phyloP scores from a whole-genome alignment of 2,888 invertebrate genomes.

The Tridacna gigas region DNA sequence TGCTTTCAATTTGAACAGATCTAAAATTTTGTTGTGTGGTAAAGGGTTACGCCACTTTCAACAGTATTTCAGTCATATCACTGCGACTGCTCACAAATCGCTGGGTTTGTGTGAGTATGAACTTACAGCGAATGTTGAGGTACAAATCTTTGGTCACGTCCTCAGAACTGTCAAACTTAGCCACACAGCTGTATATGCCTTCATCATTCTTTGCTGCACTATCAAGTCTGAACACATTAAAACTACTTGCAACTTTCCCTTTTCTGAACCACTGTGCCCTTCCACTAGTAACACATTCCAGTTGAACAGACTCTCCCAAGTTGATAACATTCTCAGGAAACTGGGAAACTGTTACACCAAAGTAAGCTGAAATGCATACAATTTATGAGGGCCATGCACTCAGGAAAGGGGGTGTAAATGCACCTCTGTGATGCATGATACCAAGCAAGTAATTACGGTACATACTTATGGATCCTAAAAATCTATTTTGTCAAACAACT shows the following conservation, averaged over 20 bases:
- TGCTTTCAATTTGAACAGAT: too few species aligned
- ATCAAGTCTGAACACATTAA: conserved; percentile 8
- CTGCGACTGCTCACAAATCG: too few species aligned
- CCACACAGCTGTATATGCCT: conserved; percentile 62
- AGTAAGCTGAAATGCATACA: conserved; percentile 36
- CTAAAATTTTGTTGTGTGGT: too few species aligned
- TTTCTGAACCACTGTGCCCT: conserved; percentile 52
- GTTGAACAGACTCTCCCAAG: conserved; percentile 16
- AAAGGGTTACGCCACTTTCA: too few species aligned
- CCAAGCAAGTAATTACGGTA: too few species aligned
- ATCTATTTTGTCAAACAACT: too few species aligned
- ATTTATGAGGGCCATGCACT: too few species aligned
- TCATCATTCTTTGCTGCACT: conserved; percentile 11
- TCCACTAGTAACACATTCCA: conserved; percentile 53
- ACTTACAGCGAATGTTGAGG: conserved; percentile 66
- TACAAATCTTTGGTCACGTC: conserved; percentile 23
- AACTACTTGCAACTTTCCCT: conserved; percentile 17
- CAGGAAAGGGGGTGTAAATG: too few species aligned
- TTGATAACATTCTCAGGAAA: conserved; percentile 42
- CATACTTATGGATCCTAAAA: too few species aligned
- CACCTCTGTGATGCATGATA: too few species aligned
- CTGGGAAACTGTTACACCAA: conserved; percentile 44
- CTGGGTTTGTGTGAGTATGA: not conserved
- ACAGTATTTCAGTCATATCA: too few species aligned
- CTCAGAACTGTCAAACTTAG: conserved; percentile 29